A percentile compares a stretch with the other conserved stretches of the same genome.
Evolutionary conservation across 1,140 invertebrate genomes (phyloP).

Genomic region (Drosophila burlai): DNA sequence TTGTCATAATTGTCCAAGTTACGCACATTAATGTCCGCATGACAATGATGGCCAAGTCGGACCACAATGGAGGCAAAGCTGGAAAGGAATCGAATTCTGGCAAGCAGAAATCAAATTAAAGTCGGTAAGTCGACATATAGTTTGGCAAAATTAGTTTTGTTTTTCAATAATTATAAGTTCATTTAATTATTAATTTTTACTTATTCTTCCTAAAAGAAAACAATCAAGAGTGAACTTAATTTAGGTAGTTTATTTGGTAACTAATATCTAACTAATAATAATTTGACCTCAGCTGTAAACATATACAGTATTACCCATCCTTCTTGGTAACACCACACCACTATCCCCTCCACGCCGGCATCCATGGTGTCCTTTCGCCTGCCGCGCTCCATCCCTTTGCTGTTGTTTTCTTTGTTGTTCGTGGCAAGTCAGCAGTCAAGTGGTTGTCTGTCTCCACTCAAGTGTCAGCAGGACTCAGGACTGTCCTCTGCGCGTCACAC

Average conservation of each 20-base stretch:
- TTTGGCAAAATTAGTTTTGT: not conserved
- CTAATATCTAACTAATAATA: not conserved
- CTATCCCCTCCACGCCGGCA: not conserved
- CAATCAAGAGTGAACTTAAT: not conserved
- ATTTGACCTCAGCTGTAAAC: constrained; percentile 1
- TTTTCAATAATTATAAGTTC: not conserved
- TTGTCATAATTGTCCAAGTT: constrained; percentile 73
- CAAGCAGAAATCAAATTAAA: not conserved
- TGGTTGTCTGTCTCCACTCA: constrained; percentile 78
- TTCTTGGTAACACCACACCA: constrained; percentile 1
- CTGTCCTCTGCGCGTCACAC: constrained; percentile 52
- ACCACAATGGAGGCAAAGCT: not conserved
- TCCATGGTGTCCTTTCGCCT: constrained; percentile 4
- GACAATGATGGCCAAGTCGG: constrained; percentile 18
- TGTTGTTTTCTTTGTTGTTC: constrained; percentile 44
- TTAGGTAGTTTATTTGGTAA: not conserved
- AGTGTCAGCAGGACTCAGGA: constrained; percentile 75
- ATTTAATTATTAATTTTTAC: not conserved
- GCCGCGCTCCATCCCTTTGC: constrained; percentile 21
- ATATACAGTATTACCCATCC: not conserved
- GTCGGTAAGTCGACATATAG: not conserved
- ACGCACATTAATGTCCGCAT: constrained; percentile 69
- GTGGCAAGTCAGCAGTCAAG: constrained; percentile 72
- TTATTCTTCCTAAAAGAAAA: not conserved
- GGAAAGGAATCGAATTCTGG: no score